Evolutionary conservation across 2,113 vertebrate species (phyloP).

Genomic region (Oryzias woworae): DNA sequence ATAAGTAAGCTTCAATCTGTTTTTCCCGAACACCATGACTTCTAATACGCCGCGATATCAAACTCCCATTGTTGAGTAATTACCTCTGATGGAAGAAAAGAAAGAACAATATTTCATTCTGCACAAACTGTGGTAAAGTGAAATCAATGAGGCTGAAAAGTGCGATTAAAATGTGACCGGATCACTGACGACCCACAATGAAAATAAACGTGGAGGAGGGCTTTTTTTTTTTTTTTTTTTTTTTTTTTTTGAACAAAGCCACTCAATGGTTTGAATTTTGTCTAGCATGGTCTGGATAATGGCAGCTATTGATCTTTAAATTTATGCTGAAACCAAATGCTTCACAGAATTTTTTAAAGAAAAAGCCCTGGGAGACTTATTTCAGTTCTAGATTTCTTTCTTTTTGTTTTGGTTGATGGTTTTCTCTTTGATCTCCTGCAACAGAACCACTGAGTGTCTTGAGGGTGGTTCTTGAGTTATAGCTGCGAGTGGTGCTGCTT

Average conservation of each 20-base stretch:
- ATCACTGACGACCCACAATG: conserved; percentile 64
- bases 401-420: conserved; percentile 22
- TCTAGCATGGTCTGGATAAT: conserved; percentile 42
- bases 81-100: conserved; percentile 50
- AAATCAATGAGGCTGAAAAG: conserved; percentile 72
- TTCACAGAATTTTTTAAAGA: conserved; percentile 26
- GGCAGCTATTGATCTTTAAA: conserved; percentile 50
- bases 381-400: conserved; percentile 5
- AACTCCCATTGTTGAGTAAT: conserved; percentile 59
- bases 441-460: conserved; percentile 18
- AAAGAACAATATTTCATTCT: conserved; percentile 62
- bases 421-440: conserved; percentile 47
- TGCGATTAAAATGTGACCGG: conserved; percentile 65
- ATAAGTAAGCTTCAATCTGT: conserved; percentile 20
- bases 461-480: too few relatives aligned
- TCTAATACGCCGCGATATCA: conserved; percentile 41
- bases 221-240: conserved; percentile 5
- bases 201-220: conserved; percentile 53
- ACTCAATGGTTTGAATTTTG: conserved; percentile 47
- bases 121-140: conserved; percentile 64
- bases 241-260: conserved; percentile 45
- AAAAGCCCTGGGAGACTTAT: conserved; percentile 1
- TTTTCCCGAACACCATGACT: conserved; percentile 38
- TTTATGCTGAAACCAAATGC: conserved; percentile 30
- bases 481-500: conserved; percentile 41